Conservation (phyloP, 1,140 invertebrate species). For the Brachionus paranguensis region DNA sequence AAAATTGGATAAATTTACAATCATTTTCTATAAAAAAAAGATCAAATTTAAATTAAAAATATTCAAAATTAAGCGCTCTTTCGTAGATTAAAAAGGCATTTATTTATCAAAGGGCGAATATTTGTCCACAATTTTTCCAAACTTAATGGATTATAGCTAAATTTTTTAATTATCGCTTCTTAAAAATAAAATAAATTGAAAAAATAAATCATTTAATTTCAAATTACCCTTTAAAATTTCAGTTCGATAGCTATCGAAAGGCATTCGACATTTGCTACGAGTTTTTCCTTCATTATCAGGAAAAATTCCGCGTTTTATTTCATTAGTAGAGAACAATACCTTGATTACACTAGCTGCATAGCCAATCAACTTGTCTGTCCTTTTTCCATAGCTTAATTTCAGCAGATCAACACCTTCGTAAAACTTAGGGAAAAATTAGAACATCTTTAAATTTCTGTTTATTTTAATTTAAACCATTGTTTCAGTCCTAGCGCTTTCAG, state of each 20-base stretch:
- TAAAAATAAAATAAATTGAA: background rate
- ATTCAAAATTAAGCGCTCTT: background rate
- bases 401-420: slow-evolving; percentile 1
- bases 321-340: background rate
- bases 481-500: background rate
- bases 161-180: slow-evolving; percentile 3
- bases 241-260: background rate
- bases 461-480: background rate
- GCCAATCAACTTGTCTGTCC: background rate
- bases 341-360: background rate
- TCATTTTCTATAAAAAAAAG: background rate
- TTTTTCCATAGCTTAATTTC: background rate
- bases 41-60: background rate
- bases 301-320: background rate
- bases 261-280: background rate
- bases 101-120: background rate
- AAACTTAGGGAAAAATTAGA: background rate
- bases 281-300: background rate
- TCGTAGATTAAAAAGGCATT: background rate
- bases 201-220: background rate
- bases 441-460: background rate
- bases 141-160: background rate
- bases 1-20: background rate
- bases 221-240: slow-evolving; percentile 8
- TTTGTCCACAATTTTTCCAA: background rate